These are phyloP conservation scores for Micromesistius poutassou DNA, from an alignment of 2,797 vertebrate species.

Conservation along the genomic window DNA sequence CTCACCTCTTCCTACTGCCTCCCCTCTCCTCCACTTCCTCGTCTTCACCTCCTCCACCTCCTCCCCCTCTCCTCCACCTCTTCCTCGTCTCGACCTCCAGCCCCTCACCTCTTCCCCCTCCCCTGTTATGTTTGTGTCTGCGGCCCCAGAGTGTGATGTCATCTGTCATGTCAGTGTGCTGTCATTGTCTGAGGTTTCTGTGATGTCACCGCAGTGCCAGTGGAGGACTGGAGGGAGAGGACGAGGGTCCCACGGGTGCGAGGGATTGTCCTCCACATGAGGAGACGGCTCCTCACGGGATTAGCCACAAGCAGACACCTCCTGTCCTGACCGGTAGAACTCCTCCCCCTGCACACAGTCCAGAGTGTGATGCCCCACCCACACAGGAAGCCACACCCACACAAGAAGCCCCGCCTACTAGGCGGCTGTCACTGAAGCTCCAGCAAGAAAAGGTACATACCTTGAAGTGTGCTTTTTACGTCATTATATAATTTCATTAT, in stretches of 20 bases:
- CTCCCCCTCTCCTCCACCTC: too few relatives aligned
- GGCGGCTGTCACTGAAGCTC: neutral
- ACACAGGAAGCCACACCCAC: neutral
- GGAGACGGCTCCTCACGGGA: neutral
- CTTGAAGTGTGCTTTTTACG: neutral
- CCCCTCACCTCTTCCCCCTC: too few relatives aligned
- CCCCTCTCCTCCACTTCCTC: too few relatives aligned
- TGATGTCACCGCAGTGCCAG: constrained; percentile 49
- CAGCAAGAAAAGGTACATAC: neutral
- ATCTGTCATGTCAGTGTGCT: neutral
- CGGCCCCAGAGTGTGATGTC: too few relatives aligned
- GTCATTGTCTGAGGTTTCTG: neutral
- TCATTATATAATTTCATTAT: neutral
- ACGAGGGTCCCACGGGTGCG: neutral
- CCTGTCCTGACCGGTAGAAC: neutral
- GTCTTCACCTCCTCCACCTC: too few relatives aligned
- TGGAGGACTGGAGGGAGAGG: constrained; percentile 30
- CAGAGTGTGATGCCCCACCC: neutral
- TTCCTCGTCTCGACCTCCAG: too few relatives aligned
- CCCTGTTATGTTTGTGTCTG: too few relatives aligned
- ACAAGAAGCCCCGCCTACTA: neutral
- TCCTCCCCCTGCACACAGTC: neutral
- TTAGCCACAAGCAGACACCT: neutral
- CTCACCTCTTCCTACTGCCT: too few relatives aligned
- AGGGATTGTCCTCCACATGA: constrained; percentile 2